These are phyloP conservation scores for Columba guinea DNA, from an alignment of 2,797 vertebrate genomes.

Conservation along the genomic window DNA sequence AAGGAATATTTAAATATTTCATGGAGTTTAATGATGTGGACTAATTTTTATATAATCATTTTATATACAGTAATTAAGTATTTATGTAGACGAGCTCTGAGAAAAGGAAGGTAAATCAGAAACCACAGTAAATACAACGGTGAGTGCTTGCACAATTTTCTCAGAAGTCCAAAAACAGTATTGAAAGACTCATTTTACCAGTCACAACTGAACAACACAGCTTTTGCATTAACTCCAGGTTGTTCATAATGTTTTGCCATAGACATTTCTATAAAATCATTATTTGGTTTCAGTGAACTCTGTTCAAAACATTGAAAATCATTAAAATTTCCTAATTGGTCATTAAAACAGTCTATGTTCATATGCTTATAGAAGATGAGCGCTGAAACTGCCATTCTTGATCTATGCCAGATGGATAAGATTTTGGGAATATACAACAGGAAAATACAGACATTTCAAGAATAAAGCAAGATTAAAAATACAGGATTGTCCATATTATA, in stretches of 20 bases:
- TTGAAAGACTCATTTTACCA: background rate
- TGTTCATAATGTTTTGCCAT: background rate
- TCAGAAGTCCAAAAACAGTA: background rate
- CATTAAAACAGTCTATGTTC: background rate
- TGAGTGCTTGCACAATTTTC: background rate
- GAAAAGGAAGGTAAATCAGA: background rate
- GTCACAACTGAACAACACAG: background rate
- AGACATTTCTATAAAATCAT: background rate
- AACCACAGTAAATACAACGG: background rate
- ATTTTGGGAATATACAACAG: background rate
- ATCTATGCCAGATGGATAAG: background rate
- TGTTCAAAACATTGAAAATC: background rate
- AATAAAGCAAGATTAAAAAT: background rate
- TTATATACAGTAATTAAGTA: background rate
- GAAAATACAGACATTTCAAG: background rate
- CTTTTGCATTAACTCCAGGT: conserved; percentile 4
- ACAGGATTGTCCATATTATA: background rate
- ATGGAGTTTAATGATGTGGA: background rate
- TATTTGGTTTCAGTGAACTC: background rate
- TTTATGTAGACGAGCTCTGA: background rate
- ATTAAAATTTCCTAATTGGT: background rate
- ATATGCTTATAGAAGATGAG: background rate
- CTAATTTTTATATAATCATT: background rate
- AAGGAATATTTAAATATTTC: background rate
- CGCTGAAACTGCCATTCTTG: background rate